Base-by-base conservation (phyloP, 2,888 invertebrate genomes). In the Torymus aiolomorphi region DNA sequence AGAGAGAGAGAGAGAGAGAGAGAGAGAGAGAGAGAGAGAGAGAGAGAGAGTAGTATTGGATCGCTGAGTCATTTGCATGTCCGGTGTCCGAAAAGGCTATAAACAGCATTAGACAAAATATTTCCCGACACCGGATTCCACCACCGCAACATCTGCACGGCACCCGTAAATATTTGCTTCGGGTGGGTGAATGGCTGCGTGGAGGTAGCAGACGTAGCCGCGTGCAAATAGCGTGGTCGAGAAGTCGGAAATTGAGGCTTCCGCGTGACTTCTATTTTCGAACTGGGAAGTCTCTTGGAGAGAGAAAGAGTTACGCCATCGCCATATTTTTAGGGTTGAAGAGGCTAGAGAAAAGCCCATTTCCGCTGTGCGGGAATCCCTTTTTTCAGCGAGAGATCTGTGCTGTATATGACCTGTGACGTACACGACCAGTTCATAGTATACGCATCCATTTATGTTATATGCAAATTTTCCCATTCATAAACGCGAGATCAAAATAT, bases 51-150 rank as follows among this genome's bases (percentile, higher is more conserved):
- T 42, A 42, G 42, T 42, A 42, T 42, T 42, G 42, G 42, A 42
- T 42, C 42, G 42, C 42, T 0, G 8, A 42, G 42, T 10, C 8
- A 42, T 42, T 42, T 42, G 42, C 42, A 67, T 52, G 31, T 54
- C 66, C 20, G 14, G 20, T 8, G n/a, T 12, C 61, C 12, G 62
- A 20, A 42, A 12, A n/a, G 42, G n/a, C 62, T 72, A 66, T 67
- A 73, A 67, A 73, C 66, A 65, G 59, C 67, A 73, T 78, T 78
- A 73, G 73, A 73, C 73, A 73, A 78, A 78, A 73, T 78, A 78
- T 73, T 73, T 77, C 24, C 65, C 42, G 8, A 42, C 42, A 8
- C 42, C 8, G 8, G 42, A 42, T 42, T 42, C 42, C 42, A 8
- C 42, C 42, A 8, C 42, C 42, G 8, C 42, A 42, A 42, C 42